Evolutionary conservation across 2,797 vertebrate species (phyloP).

Genomic region (Phalloptychus januarius): DNA sequence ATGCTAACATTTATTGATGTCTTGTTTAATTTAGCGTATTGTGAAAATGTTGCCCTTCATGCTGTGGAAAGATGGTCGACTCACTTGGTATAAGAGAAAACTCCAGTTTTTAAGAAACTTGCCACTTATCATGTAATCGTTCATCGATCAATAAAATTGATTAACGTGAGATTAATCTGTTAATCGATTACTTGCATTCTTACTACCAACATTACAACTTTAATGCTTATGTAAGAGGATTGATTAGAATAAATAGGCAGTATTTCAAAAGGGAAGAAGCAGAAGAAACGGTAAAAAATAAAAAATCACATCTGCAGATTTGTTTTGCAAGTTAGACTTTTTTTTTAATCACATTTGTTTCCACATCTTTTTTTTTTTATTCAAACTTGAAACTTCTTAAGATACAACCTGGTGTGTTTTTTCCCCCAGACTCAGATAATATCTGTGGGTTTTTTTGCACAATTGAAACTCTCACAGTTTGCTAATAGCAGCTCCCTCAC

Average conservation of each 20-base stretch:
- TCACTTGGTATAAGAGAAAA: too few relatives aligned
- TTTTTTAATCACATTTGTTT: not conserved
- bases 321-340: not conserved
- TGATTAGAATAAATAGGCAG: not conserved
- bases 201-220: too few relatives aligned
- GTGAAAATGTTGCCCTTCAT: too few relatives aligned
- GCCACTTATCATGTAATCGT: too few relatives aligned
- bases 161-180: too few relatives aligned
- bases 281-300: not conserved
- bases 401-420: conserved; percentile 3
- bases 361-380: not conserved
- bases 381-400: not conserved
- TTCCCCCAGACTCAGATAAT: conserved; percentile 22
- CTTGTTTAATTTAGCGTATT: too few relatives aligned
- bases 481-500: not conserved
- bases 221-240: not conserved
- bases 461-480: conserved; percentile 10
- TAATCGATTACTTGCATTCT: too few relatives aligned
- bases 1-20: too few relatives aligned
- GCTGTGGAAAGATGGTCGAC: too few relatives aligned
- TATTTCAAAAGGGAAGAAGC: not conserved
- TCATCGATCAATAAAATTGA: too few relatives aligned
- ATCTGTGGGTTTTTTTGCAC: conserved; percentile 12
- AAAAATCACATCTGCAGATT: not conserved
- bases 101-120: too few relatives aligned